Evolutionary conservation across 2,113 vertebrate species (phyloP).

Genomic region (Hemibagrus wyckioides): DNA sequence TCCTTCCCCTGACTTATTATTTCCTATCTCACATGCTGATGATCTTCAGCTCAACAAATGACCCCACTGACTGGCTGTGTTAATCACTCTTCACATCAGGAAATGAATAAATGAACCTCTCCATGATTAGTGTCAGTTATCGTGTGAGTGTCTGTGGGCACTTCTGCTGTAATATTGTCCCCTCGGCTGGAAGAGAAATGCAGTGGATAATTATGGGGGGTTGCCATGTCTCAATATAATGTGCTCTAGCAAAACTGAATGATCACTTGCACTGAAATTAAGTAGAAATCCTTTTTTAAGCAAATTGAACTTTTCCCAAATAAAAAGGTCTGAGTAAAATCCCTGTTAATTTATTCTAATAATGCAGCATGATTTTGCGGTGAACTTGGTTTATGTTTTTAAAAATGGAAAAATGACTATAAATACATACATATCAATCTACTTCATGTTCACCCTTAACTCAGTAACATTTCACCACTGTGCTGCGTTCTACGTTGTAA

Average conservation of each 20-base stretch:
- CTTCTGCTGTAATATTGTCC: constrained; percentile 48
- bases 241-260: not conserved
- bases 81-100: constrained; percentile 67
- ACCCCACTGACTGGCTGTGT: constrained; percentile 54
- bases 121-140: constrained; percentile 56
- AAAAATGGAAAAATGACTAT: not conserved
- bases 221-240: constrained; percentile 27
- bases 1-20: constrained; percentile 28
- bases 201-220: constrained; percentile 18
- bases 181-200: constrained; percentile 47
- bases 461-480: not conserved
- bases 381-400: not conserved
- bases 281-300: not conserved
- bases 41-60: constrained; percentile 50
- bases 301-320: not conserved
- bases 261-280: not conserved
- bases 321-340: constrained; percentile 5
- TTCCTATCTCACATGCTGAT: constrained; percentile 31
- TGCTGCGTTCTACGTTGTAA: not conserved
- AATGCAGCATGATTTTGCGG: not conserved
- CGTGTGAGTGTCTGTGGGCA: constrained; percentile 44
- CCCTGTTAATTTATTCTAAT: not conserved
- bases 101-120: constrained; percentile 67
- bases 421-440: not conserved
- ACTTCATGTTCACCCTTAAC: not conserved